Evolutionary conservation across 2,888 invertebrate species (phyloP), one percentile per base, ranked within the genome.

Genomic region (Chloroclysta siterata): DNA sequence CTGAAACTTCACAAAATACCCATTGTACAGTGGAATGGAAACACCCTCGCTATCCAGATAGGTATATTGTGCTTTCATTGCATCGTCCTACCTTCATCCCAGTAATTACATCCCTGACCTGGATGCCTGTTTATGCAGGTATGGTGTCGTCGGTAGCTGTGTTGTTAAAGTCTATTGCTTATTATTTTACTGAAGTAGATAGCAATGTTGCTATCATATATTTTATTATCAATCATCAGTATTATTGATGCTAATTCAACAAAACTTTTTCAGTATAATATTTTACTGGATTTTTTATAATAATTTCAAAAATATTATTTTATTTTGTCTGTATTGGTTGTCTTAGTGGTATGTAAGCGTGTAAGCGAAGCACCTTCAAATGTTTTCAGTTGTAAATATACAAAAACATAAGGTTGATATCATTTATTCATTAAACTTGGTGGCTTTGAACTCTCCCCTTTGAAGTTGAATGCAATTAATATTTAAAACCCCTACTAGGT

Each of bases 391-490:
- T 22, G 22, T 22, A 22, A 22, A 22, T 22, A 22, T 22, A 22
- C 22, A 22, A 22, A n/a, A 22, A 22, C 22, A 22, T 22, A 22
- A 28, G 47, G 59, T 47, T 48, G 47, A 22, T 63, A 68, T 68
- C 17, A 68, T 68, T 68, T 63, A 69, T 71, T 69, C 68, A 71
- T 50, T n/a, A 48, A 41, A 47, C 53, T 66, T 64, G 63, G 63
- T 65, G 63, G 57, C 65, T 68, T 68, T 66, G 65, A 70, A 70
- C 65, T 68, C 59, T 60, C 70, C 68, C 71, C 62, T 70, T 68
- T 68, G 63, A 71, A 60, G 53, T 54, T 66, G 59, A 53, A 58
- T 61, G 59, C 54, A 41, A 65, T 71, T 65, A 68, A 65, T 65
- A 68, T 68, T 68, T 65, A 55, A 68, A 68, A 54, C 41, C 15